Percentiles rank a stretch among this genome's conserved stretches.
These are phyloP conservation scores for Pimpla rufipes DNA, from an alignment of 2,888 invertebrate species.

Conservation along the genomic window DNA sequence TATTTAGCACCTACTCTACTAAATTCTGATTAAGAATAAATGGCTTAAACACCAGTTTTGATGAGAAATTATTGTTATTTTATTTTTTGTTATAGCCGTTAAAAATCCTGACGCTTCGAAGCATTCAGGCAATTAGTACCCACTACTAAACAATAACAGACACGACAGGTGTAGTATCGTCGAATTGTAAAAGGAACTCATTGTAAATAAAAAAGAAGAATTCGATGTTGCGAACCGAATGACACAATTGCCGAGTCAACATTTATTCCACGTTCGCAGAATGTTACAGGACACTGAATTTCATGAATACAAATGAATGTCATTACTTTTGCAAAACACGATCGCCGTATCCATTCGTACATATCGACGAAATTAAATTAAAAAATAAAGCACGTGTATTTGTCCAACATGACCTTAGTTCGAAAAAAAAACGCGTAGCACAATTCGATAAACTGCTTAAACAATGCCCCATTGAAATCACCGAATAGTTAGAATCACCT, in stretches of 20 bases:
- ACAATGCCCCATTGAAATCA: neutral
- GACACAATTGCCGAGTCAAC: conserved; percentile 30
- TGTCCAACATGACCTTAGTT: neutral
- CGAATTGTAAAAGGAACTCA: neutral
- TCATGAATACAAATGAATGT: conserved; percentile 53
- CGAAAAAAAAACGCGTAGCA: neutral
- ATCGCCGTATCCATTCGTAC: neutral
- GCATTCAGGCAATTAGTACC: neutral
- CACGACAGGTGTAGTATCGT: neutral
- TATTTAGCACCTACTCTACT: too few species aligned
- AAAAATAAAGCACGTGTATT: conserved; percentile 15
- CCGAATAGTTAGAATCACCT: too few species aligned
- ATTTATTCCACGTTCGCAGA: conserved; percentile 47
- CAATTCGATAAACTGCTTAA: neutral
- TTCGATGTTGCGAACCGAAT: conserved; percentile 8
- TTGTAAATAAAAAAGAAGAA: neutral
- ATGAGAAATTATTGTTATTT: neutral
- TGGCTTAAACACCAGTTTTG: neutral
- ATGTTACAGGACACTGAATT: conserved; percentile 34
- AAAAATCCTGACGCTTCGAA: neutral
- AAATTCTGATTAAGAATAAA: neutral
- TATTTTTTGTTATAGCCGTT: neutral
- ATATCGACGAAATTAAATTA: conserved; percentile 7
- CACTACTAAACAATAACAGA: neutral
- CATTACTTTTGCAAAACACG: neutral